Evolutionary conservation across 1,140 invertebrate species (phyloP).

Genomic region (Tetragnatha versicolor): DNA sequence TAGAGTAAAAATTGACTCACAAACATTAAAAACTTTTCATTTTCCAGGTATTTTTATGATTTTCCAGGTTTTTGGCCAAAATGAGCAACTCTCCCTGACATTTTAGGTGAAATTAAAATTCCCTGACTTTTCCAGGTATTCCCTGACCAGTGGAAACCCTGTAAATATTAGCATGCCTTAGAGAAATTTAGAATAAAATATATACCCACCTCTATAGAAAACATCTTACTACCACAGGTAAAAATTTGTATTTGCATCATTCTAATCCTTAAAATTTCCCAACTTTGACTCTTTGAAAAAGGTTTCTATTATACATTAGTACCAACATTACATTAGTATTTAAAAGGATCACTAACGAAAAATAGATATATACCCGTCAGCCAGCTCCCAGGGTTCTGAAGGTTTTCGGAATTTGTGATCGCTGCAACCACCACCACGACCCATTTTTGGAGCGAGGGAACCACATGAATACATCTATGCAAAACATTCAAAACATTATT

Average conservation of each 20-base stretch:
- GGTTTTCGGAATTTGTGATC: conserved; percentile 67
- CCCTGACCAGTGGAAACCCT: too few species aligned
- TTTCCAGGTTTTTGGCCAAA: too few species aligned
- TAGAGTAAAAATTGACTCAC: too few species aligned
- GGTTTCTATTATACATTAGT: too few species aligned
- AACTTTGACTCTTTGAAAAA: neutral
- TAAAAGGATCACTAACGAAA: neutral
- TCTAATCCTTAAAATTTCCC: neutral
- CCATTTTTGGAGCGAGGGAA: conserved; percentile 70
- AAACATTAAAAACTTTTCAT: too few species aligned
- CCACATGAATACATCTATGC: conserved; percentile 71
- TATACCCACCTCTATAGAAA: neutral
- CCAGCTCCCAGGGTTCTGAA: conserved; percentile 70
- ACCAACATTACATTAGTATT: neutral
- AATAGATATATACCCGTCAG: conserved; percentile 66
- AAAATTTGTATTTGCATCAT: neutral
- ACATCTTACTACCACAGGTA: neutral
- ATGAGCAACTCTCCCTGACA: too few species aligned
- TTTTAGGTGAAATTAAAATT: too few species aligned
- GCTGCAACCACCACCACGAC: conserved; percentile 66
- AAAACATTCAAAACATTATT: neutral
- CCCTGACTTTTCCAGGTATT: too few species aligned
- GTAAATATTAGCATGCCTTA: too few species aligned
- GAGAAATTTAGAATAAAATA: neutral
- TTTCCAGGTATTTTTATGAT: too few species aligned